Evolutionary conservation across 2,113 vertebrate genomes (phyloP).

Genomic region (Lepidothrix coronata): DNA sequence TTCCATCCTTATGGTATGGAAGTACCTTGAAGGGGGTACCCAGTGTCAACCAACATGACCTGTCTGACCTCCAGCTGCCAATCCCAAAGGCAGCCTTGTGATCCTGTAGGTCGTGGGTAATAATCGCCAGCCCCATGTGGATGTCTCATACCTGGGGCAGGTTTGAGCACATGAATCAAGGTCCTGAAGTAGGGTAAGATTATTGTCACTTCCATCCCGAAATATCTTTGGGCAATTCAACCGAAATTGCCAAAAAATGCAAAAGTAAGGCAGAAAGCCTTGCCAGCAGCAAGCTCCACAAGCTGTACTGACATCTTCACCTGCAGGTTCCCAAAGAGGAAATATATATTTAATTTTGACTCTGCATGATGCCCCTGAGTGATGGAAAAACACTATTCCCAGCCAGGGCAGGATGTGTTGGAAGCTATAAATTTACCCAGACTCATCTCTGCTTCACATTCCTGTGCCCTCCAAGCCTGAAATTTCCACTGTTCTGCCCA

Average conservation of each 20-base stretch:
- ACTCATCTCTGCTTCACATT: not conserved
- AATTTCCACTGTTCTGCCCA: not conserved
- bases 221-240: not conserved
- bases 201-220: not conserved
- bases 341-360: not conserved
- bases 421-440: not conserved
- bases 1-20: not conserved
- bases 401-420: not conserved
- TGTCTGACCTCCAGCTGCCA: not conserved
- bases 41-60: not conserved
- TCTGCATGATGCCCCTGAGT: not conserved
- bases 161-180: not conserved
- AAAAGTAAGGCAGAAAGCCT: not conserved
- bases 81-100: not conserved
- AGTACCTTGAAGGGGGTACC: not conserved
- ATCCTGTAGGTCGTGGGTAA: not conserved
- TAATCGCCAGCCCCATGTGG: accelerated
- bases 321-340: not conserved
- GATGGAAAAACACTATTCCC: not conserved
- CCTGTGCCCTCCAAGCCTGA: not conserved
- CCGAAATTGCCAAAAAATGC: too few relatives aligned
- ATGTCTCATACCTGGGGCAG: not conserved
- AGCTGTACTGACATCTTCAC: not conserved
- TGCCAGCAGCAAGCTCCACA: not conserved
- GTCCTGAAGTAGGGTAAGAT: not conserved